Percentiles rank a stretch among this genome's conserved stretches.
phyloP scores from a whole-genome alignment of 2,888 invertebrate genomes.

The Eupithecia pulchellata region DNA sequence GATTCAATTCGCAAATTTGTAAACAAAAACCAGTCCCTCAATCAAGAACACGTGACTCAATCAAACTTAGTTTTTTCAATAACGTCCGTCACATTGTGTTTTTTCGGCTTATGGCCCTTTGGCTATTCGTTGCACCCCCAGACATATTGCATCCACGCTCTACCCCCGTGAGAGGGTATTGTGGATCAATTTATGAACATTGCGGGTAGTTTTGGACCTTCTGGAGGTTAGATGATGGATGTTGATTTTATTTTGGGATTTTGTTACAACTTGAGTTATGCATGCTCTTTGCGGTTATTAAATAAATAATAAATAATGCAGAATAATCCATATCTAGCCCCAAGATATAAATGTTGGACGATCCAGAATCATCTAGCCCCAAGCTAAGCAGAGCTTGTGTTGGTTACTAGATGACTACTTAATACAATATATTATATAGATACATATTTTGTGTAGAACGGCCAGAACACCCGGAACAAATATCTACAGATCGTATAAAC shows the following conservation, averaged over 20 bases:
- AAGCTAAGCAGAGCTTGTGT: too few species aligned
- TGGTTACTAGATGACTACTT: too few species aligned
- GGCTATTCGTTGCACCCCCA: slow-evolving; percentile 75
- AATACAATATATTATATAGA: too few species aligned
- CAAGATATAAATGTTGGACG: too few species aligned
- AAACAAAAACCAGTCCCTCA: slow-evolving; percentile 24
- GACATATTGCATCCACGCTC: slow-evolving; percentile 77
- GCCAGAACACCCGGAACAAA: too few species aligned
- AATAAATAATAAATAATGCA: too few species aligned
- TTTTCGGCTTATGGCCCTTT: slow-evolving; percentile 79
- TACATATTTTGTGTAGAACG: too few species aligned
- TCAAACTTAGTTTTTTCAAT: slow-evolving; percentile 74
- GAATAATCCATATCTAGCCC: too few species aligned
- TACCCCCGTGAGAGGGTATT: slow-evolving; percentile 62
- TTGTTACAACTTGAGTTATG: not conserved
- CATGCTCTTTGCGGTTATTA: not conserved
- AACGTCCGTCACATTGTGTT: slow-evolving; percentile 71
- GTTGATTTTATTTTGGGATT: not conserved
- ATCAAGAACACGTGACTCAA: slow-evolving; percentile 36
- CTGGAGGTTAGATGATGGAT: slow-evolving; percentile 10
- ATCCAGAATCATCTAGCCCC: too few species aligned
- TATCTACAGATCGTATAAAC: too few species aligned
- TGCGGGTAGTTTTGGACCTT: slow-evolving; percentile 53
- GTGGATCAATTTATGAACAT: slow-evolving; percentile 75
- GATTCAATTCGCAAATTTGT: slow-evolving; percentile 1